Evolutionary conservation across 1,140 invertebrate genomes (phyloP).

Genomic region (Ostrea edulis): DNA sequence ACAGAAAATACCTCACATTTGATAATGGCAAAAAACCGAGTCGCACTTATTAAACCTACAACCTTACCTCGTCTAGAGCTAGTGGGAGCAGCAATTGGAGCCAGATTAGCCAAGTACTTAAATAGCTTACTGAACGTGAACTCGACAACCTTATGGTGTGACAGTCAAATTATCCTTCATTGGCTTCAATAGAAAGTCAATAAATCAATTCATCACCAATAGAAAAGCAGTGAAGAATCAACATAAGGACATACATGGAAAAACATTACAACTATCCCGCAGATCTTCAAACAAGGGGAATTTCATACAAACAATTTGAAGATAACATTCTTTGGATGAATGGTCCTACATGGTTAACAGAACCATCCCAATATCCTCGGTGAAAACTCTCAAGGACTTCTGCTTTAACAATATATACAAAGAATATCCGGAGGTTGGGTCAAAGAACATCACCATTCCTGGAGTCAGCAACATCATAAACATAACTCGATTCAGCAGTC

Average conservation of each 20-base stretch:
- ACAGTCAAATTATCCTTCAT: too few relatives aligned
- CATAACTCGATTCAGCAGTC: not conserved
- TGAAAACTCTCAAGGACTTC: not conserved
- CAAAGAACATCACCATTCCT: not conserved
- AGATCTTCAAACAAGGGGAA: constrained; percentile 34
- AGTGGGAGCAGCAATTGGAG: constrained; percentile 48
- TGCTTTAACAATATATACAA: not conserved
- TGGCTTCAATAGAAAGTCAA: not conserved
- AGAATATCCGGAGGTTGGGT: not conserved
- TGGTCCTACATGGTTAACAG: constrained; percentile 32
- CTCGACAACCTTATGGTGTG: too few relatives aligned
- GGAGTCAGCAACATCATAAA: constrained; percentile 30
- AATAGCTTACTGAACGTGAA: constrained; percentile 17
- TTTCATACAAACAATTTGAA: constrained; percentile 24
- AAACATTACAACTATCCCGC: constrained; percentile 38
- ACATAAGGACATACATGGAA: constrained; percentile 35
- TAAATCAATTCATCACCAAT: constrained; percentile 26
- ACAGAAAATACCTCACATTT: constrained; percentile 40
- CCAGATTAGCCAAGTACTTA: constrained; percentile 49
- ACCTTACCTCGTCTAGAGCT: constrained; percentile 54
- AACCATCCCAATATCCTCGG: not conserved
- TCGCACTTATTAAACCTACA: constrained; percentile 40
- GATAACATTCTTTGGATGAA: constrained; percentile 28
- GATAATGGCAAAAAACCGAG: constrained; percentile 53
- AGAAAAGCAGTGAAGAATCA: not conserved